Percentiles rank a stretch among this genome's conserved stretches.
Evolutionary conservation across 2,797 vertebrate species (phyloP).

Genomic region (Heterohyrax brucei): DNA sequence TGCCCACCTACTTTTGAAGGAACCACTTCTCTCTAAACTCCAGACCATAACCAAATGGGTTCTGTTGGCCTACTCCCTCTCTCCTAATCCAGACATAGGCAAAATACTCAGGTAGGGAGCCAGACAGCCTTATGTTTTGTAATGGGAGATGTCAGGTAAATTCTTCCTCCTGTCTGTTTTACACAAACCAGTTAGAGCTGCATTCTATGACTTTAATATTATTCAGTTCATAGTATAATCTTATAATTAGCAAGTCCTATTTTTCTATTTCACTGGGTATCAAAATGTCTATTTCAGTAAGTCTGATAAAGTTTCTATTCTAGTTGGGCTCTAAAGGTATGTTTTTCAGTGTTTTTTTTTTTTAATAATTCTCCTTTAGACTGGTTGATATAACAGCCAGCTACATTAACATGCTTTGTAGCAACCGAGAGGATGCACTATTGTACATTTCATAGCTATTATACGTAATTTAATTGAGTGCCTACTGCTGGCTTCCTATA

Average conservation of each 20-base stretch:
- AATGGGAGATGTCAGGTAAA: not conserved
- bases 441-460: slow-evolving; percentile 38
- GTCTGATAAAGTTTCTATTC: slow-evolving; percentile 30
- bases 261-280: slow-evolving; percentile 18
- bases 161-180: not conserved
- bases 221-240: slow-evolving; percentile 39
- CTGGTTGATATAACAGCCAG: not conserved
- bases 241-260: not conserved
- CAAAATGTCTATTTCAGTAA: slow-evolving; percentile 43
- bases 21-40: not conserved
- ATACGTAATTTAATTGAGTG: slow-evolving; percentile 33
- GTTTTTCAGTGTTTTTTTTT: not conserved
- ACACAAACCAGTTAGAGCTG: not conserved
- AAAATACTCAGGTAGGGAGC: slow-evolving; percentile 23
- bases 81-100: not conserved
- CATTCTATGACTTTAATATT: slow-evolving; percentile 24
- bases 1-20: not conserved
- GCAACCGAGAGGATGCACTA: slow-evolving; percentile 23
- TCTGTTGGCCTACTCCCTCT: not conserved
- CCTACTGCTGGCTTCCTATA: not conserved
- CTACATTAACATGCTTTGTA: slow-evolving; percentile 15
- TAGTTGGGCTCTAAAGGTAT: slow-evolving; percentile 38
- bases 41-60: not conserved
- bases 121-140: slow-evolving; percentile 18
- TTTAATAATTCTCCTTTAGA: slow-evolving; percentile 13